phyloP scores from a whole-genome alignment of 2,113 vertebrate genomes.

The Dromaius novaehollandiae region DNA sequence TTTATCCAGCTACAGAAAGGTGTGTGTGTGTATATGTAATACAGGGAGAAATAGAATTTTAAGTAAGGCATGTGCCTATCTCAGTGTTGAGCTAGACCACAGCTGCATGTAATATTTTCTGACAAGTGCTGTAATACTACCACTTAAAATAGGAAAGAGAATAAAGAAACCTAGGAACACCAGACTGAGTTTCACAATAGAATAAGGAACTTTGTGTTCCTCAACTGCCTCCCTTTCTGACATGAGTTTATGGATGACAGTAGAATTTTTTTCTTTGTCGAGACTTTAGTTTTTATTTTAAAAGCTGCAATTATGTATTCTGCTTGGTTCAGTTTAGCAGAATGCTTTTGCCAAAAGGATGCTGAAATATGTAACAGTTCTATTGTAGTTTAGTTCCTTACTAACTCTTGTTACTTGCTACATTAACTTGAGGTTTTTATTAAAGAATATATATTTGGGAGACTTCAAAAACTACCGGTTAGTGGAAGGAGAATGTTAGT shows the following conservation, averaged over 20 bases:
- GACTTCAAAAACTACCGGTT: not conserved
- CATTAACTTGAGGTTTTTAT: not conserved
- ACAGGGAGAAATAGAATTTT: not conserved
- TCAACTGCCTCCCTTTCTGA: not conserved
- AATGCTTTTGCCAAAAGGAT: not conserved
- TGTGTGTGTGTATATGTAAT: not conserved
- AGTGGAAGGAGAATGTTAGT: not conserved
- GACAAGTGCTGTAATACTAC: not conserved
- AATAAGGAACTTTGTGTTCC: not conserved
- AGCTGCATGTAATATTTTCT: not conserved
- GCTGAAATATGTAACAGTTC: not conserved
- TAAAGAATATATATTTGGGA: not conserved
- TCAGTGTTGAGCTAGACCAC: not conserved
- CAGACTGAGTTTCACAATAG: not conserved
- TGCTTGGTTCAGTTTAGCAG: not conserved
- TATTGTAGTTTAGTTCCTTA: not conserved
- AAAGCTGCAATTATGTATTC: not conserved
- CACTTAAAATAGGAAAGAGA: not conserved
- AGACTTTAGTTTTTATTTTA: not conserved
- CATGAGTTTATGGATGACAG: not conserved
- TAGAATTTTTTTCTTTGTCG: not conserved
- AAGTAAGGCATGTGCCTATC: not conserved
- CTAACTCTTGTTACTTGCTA: not conserved
- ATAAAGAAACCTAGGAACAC: not conserved
- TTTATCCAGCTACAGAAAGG: not conserved